Evolutionary conservation across 2,888 invertebrate genomes (phyloP), one percentile per base, ranked within the genome.

Genomic region (Cylloceria caligata): DNA sequence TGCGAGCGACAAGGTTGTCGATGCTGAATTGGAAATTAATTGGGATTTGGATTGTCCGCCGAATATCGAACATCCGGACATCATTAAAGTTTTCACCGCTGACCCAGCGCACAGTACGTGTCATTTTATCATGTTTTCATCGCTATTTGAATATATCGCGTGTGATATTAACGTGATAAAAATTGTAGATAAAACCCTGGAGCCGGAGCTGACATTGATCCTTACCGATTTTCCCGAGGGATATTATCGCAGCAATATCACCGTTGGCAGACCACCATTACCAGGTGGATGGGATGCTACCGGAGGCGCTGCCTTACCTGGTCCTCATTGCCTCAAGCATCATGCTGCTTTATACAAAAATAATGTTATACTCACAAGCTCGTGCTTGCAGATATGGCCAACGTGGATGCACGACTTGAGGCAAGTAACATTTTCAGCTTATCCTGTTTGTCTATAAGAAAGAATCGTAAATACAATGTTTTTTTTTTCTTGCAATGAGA

Each of bases 331-430:
- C 88, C 93, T 96, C 36, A 95, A 96, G 88, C 96, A 95, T 72
- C 96, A 96, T 95, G 95, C 95, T 16, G 95, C 95, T 13, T 95
- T 96, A n/a, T 94, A 94, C 57, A 95, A 94, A 65, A 94, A 94
- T 85, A 92, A 91, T n/a, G 93, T 93, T 21, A 94, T 96, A 81
- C 92, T 95, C 36, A 94, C 95, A 55, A 94, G 94, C 69, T 95
- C 96, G 87, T 97, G 97, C 89, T 93, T 98, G 27, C 96, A 95
- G 90, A 96, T 97, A 83, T 96, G 96, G 90, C 97, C 97, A 0
- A 96, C 96, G 27, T 98, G 98, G 97, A 97, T 97, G 97, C 94
- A 95, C 88, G 96, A 97, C 85, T 89, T 93, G 84, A 93, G 93
- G 93, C 92, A 89, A 80, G 84, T 82, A 47, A 81, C 27, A 34